Conservation (phyloP, 92 coral and sea anemone genomes). For the Pocillopora grandis region DNA sequence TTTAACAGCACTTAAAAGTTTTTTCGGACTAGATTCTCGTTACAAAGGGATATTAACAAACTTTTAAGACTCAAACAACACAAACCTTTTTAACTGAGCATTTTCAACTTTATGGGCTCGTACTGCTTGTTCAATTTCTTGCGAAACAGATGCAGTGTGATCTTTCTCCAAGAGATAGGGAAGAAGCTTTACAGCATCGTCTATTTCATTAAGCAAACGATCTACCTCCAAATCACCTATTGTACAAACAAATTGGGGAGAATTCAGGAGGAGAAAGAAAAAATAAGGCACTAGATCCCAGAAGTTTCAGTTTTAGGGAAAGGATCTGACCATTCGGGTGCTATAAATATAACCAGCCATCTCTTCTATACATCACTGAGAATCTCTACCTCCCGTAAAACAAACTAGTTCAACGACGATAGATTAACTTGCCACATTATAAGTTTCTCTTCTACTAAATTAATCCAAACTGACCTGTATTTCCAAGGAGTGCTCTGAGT, state of each 20-base stretch:
- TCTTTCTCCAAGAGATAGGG: conserved; percentile 63
- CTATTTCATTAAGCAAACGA: conserved; percentile 90
- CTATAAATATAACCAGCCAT: too few species aligned
- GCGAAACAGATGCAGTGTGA: conserved; percentile 24
- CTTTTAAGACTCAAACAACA: background rate
- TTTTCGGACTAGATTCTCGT: too few species aligned
- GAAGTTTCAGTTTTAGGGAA: too few species aligned
- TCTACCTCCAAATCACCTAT: conserved; percentile 86
- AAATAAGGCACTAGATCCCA: too few species aligned
- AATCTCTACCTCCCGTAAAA: too few species aligned
- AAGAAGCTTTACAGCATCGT: conserved; percentile 71
- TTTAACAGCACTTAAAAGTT: background rate
- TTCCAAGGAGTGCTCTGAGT: conserved; percentile 79
- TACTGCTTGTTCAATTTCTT: conserved; percentile 59
- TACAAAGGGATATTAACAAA: too few species aligned
- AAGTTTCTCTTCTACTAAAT: too few species aligned
- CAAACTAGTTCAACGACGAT: too few species aligned
- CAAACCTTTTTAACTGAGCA: conserved; percentile 78
- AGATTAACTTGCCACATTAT: too few species aligned
- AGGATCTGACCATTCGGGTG: too few species aligned
- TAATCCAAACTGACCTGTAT: conserved; percentile 54
- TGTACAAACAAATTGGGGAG: background rate
- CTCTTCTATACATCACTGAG: too few species aligned
- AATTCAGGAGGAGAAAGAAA: too few species aligned
- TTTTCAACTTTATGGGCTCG: conserved; percentile 79